These are phyloP conservation scores for Rhodophaea formosa DNA, from an alignment of 2,888 invertebrate genomes.

Conservation along the genomic window DNA sequence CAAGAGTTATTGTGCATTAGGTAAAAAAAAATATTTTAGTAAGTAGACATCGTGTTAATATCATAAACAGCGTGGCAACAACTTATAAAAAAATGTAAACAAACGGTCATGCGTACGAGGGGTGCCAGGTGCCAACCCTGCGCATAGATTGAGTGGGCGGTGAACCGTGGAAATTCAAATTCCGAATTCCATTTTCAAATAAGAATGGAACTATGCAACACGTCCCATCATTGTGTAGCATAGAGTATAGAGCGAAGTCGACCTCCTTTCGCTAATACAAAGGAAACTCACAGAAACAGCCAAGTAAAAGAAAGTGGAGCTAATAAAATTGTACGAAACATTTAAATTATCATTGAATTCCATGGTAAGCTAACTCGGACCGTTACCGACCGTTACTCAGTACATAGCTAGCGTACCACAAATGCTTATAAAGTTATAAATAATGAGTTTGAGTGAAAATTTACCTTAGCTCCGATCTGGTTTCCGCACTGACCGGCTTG, in stretches of 20 bases:
- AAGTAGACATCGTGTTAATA: no score
- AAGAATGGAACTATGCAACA: slow-evolving; percentile 55
- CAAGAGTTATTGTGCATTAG: no score
- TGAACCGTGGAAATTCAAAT: slow-evolving; percentile 47
- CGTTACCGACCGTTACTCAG: slow-evolving; percentile 31
- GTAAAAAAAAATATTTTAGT: no score
- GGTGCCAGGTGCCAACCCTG: slow-evolving; percentile 42
- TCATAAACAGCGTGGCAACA: no score
- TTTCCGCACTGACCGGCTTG: slow-evolving; percentile 93
- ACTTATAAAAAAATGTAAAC: slow-evolving; percentile 12
- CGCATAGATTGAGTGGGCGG: slow-evolving; percentile 28
- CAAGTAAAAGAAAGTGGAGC: slow-evolving; percentile 23
- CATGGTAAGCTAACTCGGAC: slow-evolving; percentile 23
- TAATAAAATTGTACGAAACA: slow-evolving; percentile 20
- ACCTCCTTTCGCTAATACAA: slow-evolving; percentile 27
- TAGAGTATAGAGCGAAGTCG: slow-evolving; percentile 17
- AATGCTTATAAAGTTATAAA: not conserved
- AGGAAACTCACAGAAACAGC: slow-evolving; percentile 15
- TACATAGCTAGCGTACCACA: slow-evolving; percentile 16
- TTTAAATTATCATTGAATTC: slow-evolving; percentile 23
- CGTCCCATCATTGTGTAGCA: slow-evolving; percentile 27
- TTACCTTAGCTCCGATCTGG: slow-evolving; percentile 87
- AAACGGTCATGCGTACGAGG: slow-evolving; percentile 27
- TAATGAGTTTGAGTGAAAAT: slow-evolving; percentile 27
- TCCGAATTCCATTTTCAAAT: slow-evolving; percentile 40